Evolutionary conservation across 2,113 vertebrate genomes (phyloP).

Genomic region (Steatornis caripensis): DNA sequence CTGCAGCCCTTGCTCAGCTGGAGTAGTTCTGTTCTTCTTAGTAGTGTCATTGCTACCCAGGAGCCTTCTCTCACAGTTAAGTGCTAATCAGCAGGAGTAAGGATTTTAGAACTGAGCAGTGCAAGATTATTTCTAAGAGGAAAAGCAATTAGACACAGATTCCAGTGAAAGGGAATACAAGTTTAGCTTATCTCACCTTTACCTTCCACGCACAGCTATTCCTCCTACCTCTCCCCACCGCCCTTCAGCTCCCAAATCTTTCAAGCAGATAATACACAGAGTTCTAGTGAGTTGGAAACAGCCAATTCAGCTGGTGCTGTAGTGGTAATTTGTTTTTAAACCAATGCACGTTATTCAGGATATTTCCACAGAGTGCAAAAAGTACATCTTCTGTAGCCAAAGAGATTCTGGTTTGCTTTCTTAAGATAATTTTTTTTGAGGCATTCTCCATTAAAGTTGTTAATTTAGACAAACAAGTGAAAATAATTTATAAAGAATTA

Average conservation of each 20-base stretch:
- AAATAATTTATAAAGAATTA: background rate
- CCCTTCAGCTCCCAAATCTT: background rate
- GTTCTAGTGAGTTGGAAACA: background rate
- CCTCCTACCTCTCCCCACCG: fast-evolving
- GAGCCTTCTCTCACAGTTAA: background rate
- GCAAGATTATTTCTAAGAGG: background rate
- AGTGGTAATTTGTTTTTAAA: background rate
- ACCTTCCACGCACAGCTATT: background rate
- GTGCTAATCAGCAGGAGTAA: background rate
- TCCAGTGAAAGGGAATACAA: background rate
- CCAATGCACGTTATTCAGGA: background rate
- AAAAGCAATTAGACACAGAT: background rate
- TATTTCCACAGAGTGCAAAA: background rate
- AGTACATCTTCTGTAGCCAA: background rate
- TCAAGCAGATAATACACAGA: background rate
- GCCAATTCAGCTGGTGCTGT: background rate
- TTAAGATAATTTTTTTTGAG: background rate
- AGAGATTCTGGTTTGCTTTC: background rate
- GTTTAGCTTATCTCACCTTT: background rate
- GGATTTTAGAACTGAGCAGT: background rate
- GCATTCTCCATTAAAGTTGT: background rate
- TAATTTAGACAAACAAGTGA: background rate
- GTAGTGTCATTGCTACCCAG: background rate
- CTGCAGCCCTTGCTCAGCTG: background rate
- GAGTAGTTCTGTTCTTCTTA: background rate